Percentiles rank a stretch among this genome's conserved stretches.
phyloP scores from a whole-genome alignment of 1,140 invertebrate species.

The Hetaerina americana region DNA sequence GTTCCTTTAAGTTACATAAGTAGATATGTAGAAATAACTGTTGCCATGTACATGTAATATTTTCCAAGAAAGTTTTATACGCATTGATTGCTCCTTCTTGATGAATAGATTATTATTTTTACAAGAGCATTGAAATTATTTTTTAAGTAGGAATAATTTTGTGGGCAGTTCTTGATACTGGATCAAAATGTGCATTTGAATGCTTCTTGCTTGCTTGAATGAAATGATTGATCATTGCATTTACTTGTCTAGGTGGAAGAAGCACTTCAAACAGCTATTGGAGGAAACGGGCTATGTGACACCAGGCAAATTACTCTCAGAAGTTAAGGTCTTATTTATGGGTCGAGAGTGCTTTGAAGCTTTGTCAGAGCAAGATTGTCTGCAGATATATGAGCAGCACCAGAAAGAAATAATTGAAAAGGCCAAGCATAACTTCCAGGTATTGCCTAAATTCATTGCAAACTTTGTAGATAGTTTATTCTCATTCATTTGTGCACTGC shows the following conservation, averaged over 20 bases:
- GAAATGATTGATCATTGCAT: not conserved
- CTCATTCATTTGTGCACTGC: too few species aligned
- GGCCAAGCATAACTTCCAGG: slow-evolving; percentile 84
- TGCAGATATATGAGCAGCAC: slow-evolving; percentile 88
- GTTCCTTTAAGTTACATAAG: not conserved
- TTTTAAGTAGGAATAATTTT: too few species aligned
- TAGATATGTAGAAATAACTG: not conserved
- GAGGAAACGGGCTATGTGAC: slow-evolving; percentile 90
- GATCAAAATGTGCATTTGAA: too few species aligned
- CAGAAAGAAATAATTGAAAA: slow-evolving; percentile 83
- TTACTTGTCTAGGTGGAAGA: slow-evolving; percentile 52
- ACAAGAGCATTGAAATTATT: too few species aligned
- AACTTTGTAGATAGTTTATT: not conserved
- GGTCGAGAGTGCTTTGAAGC: slow-evolving; percentile 90
- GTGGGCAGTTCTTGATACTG: too few species aligned
- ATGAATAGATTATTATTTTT: too few species aligned
- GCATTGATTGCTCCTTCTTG: not conserved
- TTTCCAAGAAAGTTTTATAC: not conserved
- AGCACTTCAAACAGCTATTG: slow-evolving; percentile 85
- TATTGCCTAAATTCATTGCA: slow-evolving; percentile 20
- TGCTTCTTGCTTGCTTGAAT: not conserved
- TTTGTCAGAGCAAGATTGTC: slow-evolving; percentile 77
- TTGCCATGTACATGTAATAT: not conserved
- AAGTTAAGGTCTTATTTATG: slow-evolving; percentile 88
- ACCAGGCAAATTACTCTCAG: slow-evolving; percentile 81